phyloP scores from a whole-genome alignment of 2,113 vertebrate genomes.

The Bostrychus sinensis region DNA sequence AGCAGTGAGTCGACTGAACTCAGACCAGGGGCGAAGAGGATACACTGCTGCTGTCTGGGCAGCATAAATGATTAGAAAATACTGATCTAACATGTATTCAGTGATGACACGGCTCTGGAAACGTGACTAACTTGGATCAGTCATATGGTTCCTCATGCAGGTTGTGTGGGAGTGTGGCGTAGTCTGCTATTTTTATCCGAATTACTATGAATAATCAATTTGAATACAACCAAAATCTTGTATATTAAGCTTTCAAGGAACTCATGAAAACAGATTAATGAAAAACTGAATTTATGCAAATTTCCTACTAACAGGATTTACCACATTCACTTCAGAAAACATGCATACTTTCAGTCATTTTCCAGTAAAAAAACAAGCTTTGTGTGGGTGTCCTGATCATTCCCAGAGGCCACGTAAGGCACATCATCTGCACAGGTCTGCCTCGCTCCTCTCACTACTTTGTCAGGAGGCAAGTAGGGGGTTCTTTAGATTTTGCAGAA shows the following conservation, averaged over 20 bases:
- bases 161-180: background rate
- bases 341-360: background rate
- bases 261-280: background rate
- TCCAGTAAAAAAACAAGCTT: background rate
- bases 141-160: background rate
- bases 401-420: background rate
- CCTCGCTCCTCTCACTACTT: background rate
- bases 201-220: background rate
- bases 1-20: background rate
- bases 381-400: background rate
- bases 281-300: constrained; percentile 1
- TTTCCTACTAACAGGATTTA: background rate
- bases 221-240: background rate
- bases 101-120: background rate
- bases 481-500: background rate
- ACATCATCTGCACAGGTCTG: background rate
- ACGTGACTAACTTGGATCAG: background rate
- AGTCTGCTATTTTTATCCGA: background rate
- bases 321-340: background rate
- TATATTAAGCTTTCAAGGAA: background rate
- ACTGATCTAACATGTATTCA: background rate
- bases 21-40: background rate
- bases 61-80: background rate
- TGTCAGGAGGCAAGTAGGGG: background rate
- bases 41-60: background rate